Conservation (phyloP, 2,888 invertebrate genomes). For the Drosophila flavopinicola region DNA sequence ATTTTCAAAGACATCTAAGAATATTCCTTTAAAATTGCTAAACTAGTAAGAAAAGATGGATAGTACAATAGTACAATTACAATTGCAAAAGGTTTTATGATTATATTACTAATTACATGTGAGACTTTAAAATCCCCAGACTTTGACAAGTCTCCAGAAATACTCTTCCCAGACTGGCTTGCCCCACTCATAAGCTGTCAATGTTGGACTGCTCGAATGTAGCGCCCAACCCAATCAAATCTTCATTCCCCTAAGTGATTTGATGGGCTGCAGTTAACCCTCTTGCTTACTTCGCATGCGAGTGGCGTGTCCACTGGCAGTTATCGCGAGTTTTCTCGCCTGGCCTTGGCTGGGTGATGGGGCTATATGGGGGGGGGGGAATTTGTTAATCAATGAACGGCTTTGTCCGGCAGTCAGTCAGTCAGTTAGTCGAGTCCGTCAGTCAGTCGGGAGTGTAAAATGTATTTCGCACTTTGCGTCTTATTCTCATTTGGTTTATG, state of each 20-base stretch:
- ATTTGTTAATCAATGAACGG: constrained; percentile 68
- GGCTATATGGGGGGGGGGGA: constrained; percentile 22
- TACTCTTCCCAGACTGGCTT: neutral
- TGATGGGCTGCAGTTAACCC: constrained; percentile 24
- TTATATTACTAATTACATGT: no score
- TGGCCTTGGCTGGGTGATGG: constrained; percentile 53
- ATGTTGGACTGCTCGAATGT: constrained; percentile 15
- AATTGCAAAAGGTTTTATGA: no score
- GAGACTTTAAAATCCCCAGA: no score
- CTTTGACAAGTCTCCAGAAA: no score
- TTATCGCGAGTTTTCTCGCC: constrained; percentile 68
- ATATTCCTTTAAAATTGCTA: no score
- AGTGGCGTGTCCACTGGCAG: constrained; percentile 72
- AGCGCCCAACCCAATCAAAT: constrained; percentile 45
- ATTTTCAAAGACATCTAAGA: no score
- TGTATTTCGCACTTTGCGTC: constrained; percentile 49
- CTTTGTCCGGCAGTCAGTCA: constrained; percentile 54
- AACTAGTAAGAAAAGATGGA: no score
- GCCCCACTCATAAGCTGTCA: constrained; percentile 29
- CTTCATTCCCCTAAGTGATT: constrained; percentile 40
- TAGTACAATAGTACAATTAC: no score
- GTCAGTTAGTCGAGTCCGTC: constrained; percentile 6
- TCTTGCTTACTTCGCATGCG: constrained; percentile 3
- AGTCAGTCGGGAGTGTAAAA: constrained; percentile 30
- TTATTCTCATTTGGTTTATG: constrained; percentile 60